Evolutionary conservation across 2,113 vertebrate genomes (phyloP).

Genomic region (Sinocyclocheilus grahami): DNA sequence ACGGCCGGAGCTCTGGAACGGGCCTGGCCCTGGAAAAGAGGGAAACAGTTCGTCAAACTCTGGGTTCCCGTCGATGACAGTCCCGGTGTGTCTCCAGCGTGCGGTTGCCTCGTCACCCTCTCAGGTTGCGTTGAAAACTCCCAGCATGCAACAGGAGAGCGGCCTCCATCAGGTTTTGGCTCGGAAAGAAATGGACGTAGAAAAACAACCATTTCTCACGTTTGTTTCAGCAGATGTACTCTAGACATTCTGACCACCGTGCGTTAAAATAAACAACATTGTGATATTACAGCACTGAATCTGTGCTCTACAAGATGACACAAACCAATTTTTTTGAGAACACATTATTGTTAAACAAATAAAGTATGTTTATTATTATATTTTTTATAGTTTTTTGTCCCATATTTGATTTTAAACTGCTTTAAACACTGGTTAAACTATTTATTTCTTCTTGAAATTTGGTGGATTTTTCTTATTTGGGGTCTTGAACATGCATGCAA

Average conservation of each 20-base stretch:
- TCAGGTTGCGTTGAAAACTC: conserved; percentile 56
- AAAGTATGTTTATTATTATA: not conserved
- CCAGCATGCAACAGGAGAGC: conserved; percentile 33
- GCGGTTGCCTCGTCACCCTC: conserved; percentile 50
- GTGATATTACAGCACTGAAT: not conserved
- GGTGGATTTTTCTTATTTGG: no score
- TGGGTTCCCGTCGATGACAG: conserved; percentile 51
- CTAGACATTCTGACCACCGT: not conserved
- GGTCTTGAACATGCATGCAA: not conserved
- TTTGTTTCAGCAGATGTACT: conserved; percentile 15
- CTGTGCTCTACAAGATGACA: not conserved
- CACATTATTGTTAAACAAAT: not conserved
- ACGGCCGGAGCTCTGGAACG: conserved; percentile 1
- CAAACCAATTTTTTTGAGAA: not conserved
- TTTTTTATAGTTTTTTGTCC: no score
- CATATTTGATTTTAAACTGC: no score
- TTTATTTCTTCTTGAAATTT: no score
- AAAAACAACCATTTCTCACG: conserved; percentile 26
- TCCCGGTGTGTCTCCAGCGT: conserved; percentile 38
- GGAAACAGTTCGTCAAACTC: conserved; percentile 60
- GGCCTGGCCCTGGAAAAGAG: conserved; percentile 46
- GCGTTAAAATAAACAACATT: not conserved
- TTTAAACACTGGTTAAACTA: no score
- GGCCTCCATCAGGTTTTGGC: conserved; percentile 47
- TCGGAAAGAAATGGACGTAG: conserved; percentile 35